Conservation (phyloP, 2,888 invertebrate genomes). For the Drosophila demipolita region DNA sequence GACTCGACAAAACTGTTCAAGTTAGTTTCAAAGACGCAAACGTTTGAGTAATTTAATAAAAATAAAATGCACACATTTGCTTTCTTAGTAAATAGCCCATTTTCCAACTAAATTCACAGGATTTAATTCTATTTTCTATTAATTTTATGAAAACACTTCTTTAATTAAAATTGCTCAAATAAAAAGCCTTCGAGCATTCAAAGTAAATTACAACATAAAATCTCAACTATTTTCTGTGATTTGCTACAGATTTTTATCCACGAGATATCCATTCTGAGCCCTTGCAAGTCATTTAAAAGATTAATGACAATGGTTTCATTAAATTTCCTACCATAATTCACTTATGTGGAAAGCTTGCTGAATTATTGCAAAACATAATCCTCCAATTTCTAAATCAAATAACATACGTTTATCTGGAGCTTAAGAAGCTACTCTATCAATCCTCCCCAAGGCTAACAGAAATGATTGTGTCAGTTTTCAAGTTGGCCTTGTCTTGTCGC, state of each 20-base stretch:
- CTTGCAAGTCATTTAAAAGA: neutral
- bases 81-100: neutral
- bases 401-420: constrained; percentile 11
- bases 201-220: neutral
- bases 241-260: neutral
- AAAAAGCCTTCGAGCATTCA: neutral
- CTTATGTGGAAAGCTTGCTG: neutral
- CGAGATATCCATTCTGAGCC: neutral
- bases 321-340: constrained; percentile 3
- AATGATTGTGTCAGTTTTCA: constrained; percentile 33
- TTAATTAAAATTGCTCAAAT: neutral
- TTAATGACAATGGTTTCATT: constrained; percentile 6
- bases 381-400: constrained; percentile 3
- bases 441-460: neutral
- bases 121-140: neutral
- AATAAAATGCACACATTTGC: neutral
- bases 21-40: neutral
- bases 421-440: neutral
- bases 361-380: constrained; percentile 8
- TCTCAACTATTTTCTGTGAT: neutral
- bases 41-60: neutral
- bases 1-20: neutral
- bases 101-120: neutral
- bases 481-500: constrained; percentile 8
- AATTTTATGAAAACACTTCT: neutral